Conservation (phyloP, 2,888 invertebrate species). For the Nowickia ferox region DNA sequence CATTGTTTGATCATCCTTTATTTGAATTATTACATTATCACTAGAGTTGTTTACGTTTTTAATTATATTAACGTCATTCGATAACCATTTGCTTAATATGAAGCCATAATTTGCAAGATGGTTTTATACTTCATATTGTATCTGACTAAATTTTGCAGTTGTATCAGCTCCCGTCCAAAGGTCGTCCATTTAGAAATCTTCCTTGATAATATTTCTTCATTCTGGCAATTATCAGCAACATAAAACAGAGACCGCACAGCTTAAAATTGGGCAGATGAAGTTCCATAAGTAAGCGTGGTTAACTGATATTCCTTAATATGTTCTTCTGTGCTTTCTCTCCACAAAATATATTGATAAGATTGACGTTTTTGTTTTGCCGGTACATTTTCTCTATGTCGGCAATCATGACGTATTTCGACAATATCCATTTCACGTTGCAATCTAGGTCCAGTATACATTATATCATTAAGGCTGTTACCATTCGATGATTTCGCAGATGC, state of each 20-base stretch:
- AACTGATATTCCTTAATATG: conserved; percentile 70
- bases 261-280: conserved; percentile 71
- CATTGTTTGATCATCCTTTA: conserved; percentile 4
- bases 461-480: too few relatives aligned
- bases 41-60: neutral
- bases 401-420: conserved; percentile 70
- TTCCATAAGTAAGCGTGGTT: conserved; percentile 74
- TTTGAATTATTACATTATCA: conserved; percentile 6
- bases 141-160: conserved; percentile 53
- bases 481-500: conserved; percentile 69
- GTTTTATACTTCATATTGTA: conserved; percentile 25
- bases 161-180: conserved; percentile 66
- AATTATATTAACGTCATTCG: too few relatives aligned
- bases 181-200: conserved; percentile 69
- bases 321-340: conserved; percentile 67
- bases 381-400: conserved; percentile 78
- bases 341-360: conserved; percentile 74
- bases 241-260: conserved; percentile 67
- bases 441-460: conserved; percentile 74
- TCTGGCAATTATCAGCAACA: conserved; percentile 36
- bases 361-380: conserved; percentile 73
- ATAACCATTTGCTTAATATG: conserved; percentile 68
- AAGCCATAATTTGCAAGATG: conserved; percentile 59
- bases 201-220: conserved; percentile 60
- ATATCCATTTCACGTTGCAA: conserved; percentile 73